phyloP scores from a whole-genome alignment of 2,888 invertebrate genomes.

The Phrixothrix hirtus region DNA sequence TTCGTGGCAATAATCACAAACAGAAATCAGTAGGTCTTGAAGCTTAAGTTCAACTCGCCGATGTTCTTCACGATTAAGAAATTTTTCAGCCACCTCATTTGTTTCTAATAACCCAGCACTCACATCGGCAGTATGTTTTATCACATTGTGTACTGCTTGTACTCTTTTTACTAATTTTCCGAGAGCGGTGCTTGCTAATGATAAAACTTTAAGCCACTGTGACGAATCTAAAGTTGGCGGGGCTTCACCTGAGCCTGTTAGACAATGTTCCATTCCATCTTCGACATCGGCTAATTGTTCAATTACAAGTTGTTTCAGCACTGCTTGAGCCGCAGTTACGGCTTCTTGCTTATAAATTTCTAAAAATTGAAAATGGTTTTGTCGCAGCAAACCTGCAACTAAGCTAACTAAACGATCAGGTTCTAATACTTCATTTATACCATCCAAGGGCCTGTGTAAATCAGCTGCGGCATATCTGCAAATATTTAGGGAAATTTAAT shows the following conservation, averaged over 20 bases:
- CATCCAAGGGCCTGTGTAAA: constrained; percentile 78
- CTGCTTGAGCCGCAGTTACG: constrained; percentile 82
- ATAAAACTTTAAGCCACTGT: constrained; percentile 53
- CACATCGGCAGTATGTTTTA: constrained; percentile 73
- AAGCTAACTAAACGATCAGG: constrained; percentile 70
- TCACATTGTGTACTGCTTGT: constrained; percentile 73
- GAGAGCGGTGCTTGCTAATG: constrained; percentile 50
- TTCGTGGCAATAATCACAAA: constrained; percentile 92
- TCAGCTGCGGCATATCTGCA: constrained; percentile 76
- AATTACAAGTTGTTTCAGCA: constrained; percentile 86
- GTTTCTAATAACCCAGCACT: constrained; percentile 60
- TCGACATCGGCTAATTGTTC: constrained; percentile 69
- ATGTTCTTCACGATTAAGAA: constrained; percentile 72
- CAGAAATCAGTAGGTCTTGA: constrained; percentile 75
- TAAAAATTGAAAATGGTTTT: constrained; percentile 86
- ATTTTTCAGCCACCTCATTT: constrained; percentile 61
- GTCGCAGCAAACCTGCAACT: constrained; percentile 85
- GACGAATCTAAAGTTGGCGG: constrained; percentile 51
- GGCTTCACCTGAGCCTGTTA: constrained; percentile 59
- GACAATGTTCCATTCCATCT: constrained; percentile 60
- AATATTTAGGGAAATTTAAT: not conserved
- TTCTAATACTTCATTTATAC: constrained; percentile 67
- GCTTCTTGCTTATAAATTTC: constrained; percentile 87
- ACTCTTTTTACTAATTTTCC: constrained; percentile 73
- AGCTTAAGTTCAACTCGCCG: constrained; percentile 70